Conservation (phyloP, 1,140 invertebrate species). For the Bombus cullumanus region DNA sequence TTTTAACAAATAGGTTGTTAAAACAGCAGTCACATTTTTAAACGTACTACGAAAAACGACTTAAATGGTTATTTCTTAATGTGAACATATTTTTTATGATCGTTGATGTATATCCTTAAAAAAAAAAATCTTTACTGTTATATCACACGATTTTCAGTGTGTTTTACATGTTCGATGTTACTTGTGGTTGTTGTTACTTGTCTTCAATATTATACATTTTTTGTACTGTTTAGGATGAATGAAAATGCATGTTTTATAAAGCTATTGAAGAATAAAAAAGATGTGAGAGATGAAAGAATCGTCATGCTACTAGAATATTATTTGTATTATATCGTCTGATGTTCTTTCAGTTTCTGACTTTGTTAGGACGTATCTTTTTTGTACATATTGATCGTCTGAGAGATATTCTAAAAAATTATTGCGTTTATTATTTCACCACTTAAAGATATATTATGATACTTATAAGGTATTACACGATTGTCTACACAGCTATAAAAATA, state of each 20-base stretch:
- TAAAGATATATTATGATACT: too few relatives aligned
- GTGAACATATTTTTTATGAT: neutral
- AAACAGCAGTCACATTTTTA: conserved; percentile 30
- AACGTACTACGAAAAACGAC: conserved; percentile 37
- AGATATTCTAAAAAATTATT: neutral
- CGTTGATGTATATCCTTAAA: neutral
- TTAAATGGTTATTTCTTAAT: neutral
- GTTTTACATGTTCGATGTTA: neutral
- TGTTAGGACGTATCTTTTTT: neutral
- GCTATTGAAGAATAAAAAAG: neutral
- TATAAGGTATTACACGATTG: too few relatives aligned
- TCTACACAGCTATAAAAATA: too few relatives aligned
- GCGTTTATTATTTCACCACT: too few relatives aligned
- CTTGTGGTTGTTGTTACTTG: neutral
- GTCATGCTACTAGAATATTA: neutral
- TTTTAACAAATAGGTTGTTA: conserved; percentile 25
- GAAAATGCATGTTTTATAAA: neutral
- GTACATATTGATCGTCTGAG: neutral
- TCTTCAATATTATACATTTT: neutral
- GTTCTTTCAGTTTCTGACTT: neutral
- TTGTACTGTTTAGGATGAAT: neutral
- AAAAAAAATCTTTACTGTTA: neutral
- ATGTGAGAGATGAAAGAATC: neutral
- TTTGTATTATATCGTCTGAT: neutral
- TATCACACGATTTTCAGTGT: neutral